Conservation (phyloP, 2,113 vertebrate genomes). For the Phalacrocorax aristotelis region DNA sequence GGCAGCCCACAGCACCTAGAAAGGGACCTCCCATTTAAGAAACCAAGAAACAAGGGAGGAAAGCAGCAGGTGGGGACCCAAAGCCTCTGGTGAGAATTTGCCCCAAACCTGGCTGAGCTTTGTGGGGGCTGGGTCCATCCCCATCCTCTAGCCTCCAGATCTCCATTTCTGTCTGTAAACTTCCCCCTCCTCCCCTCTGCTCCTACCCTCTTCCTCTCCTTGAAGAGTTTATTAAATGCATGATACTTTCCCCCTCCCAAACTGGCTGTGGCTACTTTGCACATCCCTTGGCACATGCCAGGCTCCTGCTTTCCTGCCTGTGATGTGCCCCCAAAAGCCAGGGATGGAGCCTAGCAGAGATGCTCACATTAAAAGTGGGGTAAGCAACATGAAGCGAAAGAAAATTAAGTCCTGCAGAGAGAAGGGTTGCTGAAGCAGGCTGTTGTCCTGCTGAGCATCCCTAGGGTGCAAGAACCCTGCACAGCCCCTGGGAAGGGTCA, state of each 20-base stretch:
- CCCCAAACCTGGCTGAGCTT: not conserved
- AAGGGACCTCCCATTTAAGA: not conserved
- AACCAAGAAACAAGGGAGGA: not conserved
- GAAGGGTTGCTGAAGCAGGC: not conserved
- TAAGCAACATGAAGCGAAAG: not conserved
- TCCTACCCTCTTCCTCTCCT: not conserved
- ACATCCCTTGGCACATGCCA: not conserved
- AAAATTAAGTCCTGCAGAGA: not conserved
- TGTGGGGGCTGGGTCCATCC: accelerated
- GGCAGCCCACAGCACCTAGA: not conserved
- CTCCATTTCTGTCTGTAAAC: not conserved
- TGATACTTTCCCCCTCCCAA: not conserved
- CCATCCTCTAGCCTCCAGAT: not conserved
- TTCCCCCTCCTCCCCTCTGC: accelerated
- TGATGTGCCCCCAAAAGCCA: accelerated
- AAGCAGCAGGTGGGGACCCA: not conserved
- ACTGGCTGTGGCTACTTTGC: not conserved
- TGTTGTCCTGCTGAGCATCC: not conserved
- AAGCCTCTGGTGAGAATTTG: not conserved
- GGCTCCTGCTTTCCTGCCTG: not conserved
- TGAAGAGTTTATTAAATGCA: not conserved
- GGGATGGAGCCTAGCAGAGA: not conserved
- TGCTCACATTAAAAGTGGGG: accelerated
- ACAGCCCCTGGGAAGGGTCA: not conserved
- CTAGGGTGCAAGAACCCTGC: not conserved